A percentile compares a stretch with the other conserved stretches of the same genome.
These are phyloP conservation scores for Drosophila macrospina DNA, from an alignment of 2,888 invertebrate species.

Conservation along the genomic window DNA sequence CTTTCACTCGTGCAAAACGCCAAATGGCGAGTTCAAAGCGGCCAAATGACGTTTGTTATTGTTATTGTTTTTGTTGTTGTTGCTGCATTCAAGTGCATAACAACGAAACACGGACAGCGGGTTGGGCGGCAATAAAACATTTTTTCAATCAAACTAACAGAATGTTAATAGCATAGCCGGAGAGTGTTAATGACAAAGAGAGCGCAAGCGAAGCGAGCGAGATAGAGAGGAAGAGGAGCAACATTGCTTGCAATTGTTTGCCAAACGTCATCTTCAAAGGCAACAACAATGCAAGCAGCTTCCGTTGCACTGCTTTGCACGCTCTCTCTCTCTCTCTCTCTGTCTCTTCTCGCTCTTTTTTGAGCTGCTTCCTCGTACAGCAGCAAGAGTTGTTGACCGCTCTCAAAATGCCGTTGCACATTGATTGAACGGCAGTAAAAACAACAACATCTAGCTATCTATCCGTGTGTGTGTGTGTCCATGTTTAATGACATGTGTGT, in stretches of 20 bases:
- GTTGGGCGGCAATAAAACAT: conserved; percentile 62
- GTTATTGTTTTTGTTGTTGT: conserved; percentile 20
- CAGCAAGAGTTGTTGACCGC: conserved; percentile 77
- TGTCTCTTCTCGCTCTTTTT: conserved; percentile 5
- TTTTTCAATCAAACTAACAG: conserved; percentile 80
- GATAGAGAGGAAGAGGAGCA: conserved; percentile 19
- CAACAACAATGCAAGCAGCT: conserved; percentile 36
- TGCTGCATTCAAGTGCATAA: conserved; percentile 35
- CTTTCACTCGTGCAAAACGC: conserved; percentile 76
- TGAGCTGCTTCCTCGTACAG: conserved; percentile 58
- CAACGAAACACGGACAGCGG: conserved; percentile 10
- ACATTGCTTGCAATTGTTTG: conserved; percentile 58
- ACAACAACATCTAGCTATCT: conserved; percentile 21
- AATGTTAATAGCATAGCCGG: conserved; percentile 69
- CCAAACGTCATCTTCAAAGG: conserved; percentile 58
- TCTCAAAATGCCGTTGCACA: conserved; percentile 73
- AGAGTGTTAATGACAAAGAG: conserved; percentile 43
- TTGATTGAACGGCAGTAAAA: conserved; percentile 72
- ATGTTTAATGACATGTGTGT: conserved; percentile 19
- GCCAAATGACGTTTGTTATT: conserved; percentile 51
- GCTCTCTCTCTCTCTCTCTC: conserved; percentile 18
- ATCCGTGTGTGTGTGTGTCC: conserved; percentile 19
- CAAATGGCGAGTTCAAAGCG: conserved; percentile 62
- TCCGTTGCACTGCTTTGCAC: conserved; percentile 26
- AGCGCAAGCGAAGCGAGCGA: neutral